A percentile compares a stretch with the other conserved stretches of the same genome.
These are phyloP conservation scores for Euleptes europaea DNA, from an alignment of 2,113 vertebrate genomes.

Conservation along the genomic window DNA sequence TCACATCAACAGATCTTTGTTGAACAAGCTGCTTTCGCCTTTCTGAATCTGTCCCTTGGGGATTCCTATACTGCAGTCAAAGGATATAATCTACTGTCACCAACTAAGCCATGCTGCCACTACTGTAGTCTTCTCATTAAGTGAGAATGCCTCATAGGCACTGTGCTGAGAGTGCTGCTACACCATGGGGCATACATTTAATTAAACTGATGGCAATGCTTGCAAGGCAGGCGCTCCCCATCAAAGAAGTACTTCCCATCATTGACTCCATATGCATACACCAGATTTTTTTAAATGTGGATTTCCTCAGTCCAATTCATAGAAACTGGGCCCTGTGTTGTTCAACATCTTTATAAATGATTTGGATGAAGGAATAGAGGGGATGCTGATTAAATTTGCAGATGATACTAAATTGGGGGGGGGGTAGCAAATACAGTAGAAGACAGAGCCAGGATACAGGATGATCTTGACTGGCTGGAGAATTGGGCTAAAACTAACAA, in stretches of 20 bases:
- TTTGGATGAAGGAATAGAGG: too few species aligned
- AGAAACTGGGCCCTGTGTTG: too few species aligned
- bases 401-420: too few species aligned
- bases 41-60: neutral
- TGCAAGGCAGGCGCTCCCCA: slow-evolving; percentile 27
- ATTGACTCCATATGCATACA: neutral
- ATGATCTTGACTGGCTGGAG: too few species aligned
- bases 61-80: slow-evolving; percentile 12
- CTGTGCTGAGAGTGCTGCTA: neutral
- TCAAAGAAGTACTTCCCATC: slow-evolving; percentile 23
- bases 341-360: too few species aligned
- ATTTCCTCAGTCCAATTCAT: neutral
- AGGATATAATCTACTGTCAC: neutral
- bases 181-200: slow-evolving; percentile 24
- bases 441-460: too few species aligned
- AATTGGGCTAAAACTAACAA: too few species aligned
- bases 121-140: slow-evolving; percentile 25
- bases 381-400: too few species aligned
- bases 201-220: slow-evolving; percentile 17
- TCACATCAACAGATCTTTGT: slow-evolving; percentile 4
- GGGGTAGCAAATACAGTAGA: too few species aligned
- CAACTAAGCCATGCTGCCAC: slow-evolving; percentile 35
- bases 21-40: slow-evolving; percentile 45
- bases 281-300: neutral
- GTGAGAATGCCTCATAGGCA: slow-evolving; percentile 32